phyloP scores from a whole-genome alignment of 1,140 invertebrate genomes.

The Drosophila murphyi region DNA sequence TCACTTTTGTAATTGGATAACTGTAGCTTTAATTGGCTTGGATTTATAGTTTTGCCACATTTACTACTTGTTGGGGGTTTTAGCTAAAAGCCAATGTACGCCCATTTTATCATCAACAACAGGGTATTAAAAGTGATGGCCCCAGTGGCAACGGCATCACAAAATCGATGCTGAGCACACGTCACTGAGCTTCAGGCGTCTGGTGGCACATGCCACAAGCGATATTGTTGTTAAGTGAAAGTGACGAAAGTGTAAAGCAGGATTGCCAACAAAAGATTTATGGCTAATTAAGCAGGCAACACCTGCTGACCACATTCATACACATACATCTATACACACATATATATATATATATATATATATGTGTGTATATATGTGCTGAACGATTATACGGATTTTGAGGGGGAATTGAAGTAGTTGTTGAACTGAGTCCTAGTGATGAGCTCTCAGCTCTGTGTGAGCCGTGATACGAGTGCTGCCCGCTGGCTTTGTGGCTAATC shows the following conservation, averaged over 20 bases:
- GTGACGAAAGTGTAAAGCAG: conserved; percentile 19
- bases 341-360: too few species aligned
- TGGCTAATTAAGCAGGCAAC: conserved; percentile 36
- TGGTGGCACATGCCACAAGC: conserved; percentile 19
- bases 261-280: conserved; percentile 32
- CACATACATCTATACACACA: background rate
- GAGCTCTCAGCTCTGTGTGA: conserved; percentile 18
- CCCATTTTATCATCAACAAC: background rate
- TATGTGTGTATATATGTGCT: background rate
- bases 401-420: background rate
- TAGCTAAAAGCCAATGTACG: background rate
- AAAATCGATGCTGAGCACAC: conserved; percentile 28
- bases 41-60: too few species aligned
- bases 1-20: too few species aligned
- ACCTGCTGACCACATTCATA: conserved; percentile 21
- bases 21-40: too few species aligned
- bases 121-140: background rate
- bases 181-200: background rate
- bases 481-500: conserved; percentile 13
- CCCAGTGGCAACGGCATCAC: conserved; percentile 4
- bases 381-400: background rate
- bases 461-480: conserved; percentile 3
- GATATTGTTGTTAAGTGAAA: conserved; percentile 15
- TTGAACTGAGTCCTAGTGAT: conserved; percentile 9
- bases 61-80: too few species aligned